Evolutionary conservation across 2,113 vertebrate genomes (phyloP), one percentile per base, ranked within the genome.

Genomic region (Pleuronectes platessa): DNA sequence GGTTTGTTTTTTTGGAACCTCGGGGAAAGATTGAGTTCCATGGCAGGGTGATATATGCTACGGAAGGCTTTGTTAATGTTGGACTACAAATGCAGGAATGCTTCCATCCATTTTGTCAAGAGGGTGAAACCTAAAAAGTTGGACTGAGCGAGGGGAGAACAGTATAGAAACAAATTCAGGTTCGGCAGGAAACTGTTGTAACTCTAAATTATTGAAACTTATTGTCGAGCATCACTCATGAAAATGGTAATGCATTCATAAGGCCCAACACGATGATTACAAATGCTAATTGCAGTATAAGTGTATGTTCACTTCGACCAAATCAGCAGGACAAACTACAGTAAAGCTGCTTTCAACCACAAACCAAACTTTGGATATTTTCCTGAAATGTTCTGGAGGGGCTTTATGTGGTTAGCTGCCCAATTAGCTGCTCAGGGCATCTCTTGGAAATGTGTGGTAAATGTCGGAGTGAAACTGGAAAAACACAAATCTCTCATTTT

Each of bases 1-100:
- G 56, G 86, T 92, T 90, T 89, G 72, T 83, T 89, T 91, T 89
- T 91, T 91, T 79, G 42, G 45, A 90, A 94, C 89, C 89, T 80
- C 84, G 78, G 88, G 87, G 87, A 92, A 90, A 88, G 84, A 76
- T 84, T 79, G 86, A 79, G 85, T 91, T 90, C 81, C 88, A 81
- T 75, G 68, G 80, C 83, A 81, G 80, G 64, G 80, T 85, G 83
- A 90, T 92, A 78, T 88, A 85, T 84, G 58, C 70, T 67, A 88
- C 37, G 26, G 78, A 84, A 78, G 79, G 62, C 73, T 83, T 89
- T 93, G 87, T 92, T 92, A 86, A 89, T 85, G 80, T 89, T 90
- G 86, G 88, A 93, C 80, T 74, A 45, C 85, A 85, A 68, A 74
- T 20, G 67, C 18, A 49, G 71, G 56, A 82, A 72, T 73, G 61